A percentile compares a stretch with the other conserved stretches of the same genome.
Evolutionary conservation across 2,113 vertebrate genomes (phyloP).

Genomic region (Willisornis vidua): DNA sequence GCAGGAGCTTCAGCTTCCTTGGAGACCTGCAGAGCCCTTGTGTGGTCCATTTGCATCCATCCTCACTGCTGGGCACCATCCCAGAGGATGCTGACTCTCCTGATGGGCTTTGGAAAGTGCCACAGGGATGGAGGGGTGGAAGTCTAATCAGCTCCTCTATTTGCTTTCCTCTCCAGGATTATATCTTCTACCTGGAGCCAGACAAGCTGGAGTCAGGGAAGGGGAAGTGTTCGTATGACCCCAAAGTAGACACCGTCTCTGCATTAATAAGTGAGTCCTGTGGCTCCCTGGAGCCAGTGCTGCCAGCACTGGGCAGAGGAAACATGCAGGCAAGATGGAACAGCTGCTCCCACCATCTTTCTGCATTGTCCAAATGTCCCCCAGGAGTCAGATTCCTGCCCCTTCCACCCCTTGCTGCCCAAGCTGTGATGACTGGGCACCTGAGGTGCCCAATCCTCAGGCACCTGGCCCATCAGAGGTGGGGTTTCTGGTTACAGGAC

Average conservation of each 20-base stretch:
- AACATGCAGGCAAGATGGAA: not conserved
- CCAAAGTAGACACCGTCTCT: constrained; percentile 96
- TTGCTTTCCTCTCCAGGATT: constrained; percentile 83
- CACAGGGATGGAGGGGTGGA: not conserved
- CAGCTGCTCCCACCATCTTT: not conserved
- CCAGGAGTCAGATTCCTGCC: not conserved
- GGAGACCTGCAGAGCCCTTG: not conserved
- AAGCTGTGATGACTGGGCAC: not conserved
- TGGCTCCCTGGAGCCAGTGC: not conserved
- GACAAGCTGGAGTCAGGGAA: constrained; percentile 97
- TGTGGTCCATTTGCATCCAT: fast-evolving
- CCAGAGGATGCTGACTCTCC: not conserved
- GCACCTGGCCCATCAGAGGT: not conserved
- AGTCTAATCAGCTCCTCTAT: not conserved
- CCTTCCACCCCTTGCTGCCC: not conserved
- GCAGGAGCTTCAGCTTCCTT: not conserved
- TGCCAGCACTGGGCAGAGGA: not conserved
- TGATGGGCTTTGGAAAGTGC: not conserved
- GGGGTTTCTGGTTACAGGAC: not conserved
- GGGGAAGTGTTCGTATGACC: constrained; percentile 97
- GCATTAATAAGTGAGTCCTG: constrained; percentile 93
- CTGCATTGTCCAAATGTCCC: no score
- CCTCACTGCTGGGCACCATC: not conserved
- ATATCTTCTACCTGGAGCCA: constrained; percentile 95
- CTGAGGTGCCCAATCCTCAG: not conserved